Evolutionary conservation across 2,797 vertebrate species (phyloP), one percentile per base, ranked within the genome.

Genomic region (Syngnathus rostellatus): DNA sequence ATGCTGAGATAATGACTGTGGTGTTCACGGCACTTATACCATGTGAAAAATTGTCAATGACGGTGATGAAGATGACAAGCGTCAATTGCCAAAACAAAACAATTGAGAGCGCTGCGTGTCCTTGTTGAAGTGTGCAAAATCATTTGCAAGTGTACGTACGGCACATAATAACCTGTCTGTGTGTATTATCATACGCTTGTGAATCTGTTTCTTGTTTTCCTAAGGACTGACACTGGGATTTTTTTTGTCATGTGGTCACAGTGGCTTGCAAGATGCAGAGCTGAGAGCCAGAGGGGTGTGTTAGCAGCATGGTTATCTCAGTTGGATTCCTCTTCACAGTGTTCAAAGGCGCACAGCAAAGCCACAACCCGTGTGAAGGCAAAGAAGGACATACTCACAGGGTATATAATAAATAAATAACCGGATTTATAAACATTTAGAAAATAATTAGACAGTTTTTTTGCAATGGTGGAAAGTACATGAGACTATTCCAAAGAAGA

Each of bases 291-390:
- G 40, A 62, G 39, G 60, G 60, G n/a, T 6, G 40, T 21, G 60
- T 23, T 40, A 62, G 60, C 60, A 62, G 58, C 38, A 21, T 40
- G 58, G 3, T 60, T 60, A 8, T n/a, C 58, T 40, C 58, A 60
- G 60, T 23, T 62, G 60, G n/a, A 62, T 62, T 62, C 39, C 12
- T 23, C 60, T 60, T 43, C 40, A 61, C 19, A 14, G n/a, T 21
- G 39, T n/a, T 62, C 40, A 62, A 62, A 43, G 40, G 6, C n/a
- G 43, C 38, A 60, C 39, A 62, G 39, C 40, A 62, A 62, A 41
- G 11, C 37, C 58, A 62, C 40, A 62, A 62, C 10, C 11, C 40
- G 3, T 62, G 40, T n/a, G n/a, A 43, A 43, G 11, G n/a, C 60
- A 62, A 21, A 23, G 19, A 61, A 62, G 55, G 17, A 57, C 14